Base-by-base conservation (phyloP, 2,888 invertebrate genomes). In the Folsomia manolachei region DNA sequence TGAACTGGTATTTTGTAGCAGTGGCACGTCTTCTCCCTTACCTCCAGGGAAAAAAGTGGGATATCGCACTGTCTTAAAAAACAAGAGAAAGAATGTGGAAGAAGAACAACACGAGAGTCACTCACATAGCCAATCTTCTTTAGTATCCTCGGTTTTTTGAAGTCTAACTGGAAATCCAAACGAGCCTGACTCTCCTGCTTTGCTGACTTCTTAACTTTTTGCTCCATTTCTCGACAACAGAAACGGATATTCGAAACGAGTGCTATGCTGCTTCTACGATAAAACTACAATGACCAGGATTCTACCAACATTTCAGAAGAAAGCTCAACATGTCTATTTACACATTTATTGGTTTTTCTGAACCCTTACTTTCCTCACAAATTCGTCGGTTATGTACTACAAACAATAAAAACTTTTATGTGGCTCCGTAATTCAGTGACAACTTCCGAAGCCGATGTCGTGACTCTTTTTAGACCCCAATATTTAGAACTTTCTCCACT, bases 11-110 rank as follows among this genome's bases (percentile, higher is more conserved):
- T 60, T 71, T 71, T 71, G 71, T 71, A 71, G 62, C 63, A 52
- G 26, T 71, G 68, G 71, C 71, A 71, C 71, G 71, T 71, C 67
- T 71, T 39, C 25, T 67, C 26, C 56, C 52, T 62, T 71, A n/a
- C 61, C 71, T 66, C 66, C 53, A 68, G 71, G 71, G 71, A 67
- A 68, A 53, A 68, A 62, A 68, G 56, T 53, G 56, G 62, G 51
- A 71, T 24, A 68, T 26, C 68, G 26, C 21, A 60, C 70, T 24
- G 39, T 26, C 27, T 67, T 26, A 18, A 11, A 21, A 56, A 24
- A 52, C 27, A 26, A 52, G 52, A 24, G 21, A 11, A 51, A 18
- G n/a, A 51, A 66, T 39, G 23, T n/a, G 52, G 14, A 27, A 24
- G 25, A 63, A 26, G 4, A 39, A 4, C 14, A 9, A 14, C 39